phyloP scores from a whole-genome alignment of 2,113 vertebrate genomes.

The Equus przewalskii region DNA sequence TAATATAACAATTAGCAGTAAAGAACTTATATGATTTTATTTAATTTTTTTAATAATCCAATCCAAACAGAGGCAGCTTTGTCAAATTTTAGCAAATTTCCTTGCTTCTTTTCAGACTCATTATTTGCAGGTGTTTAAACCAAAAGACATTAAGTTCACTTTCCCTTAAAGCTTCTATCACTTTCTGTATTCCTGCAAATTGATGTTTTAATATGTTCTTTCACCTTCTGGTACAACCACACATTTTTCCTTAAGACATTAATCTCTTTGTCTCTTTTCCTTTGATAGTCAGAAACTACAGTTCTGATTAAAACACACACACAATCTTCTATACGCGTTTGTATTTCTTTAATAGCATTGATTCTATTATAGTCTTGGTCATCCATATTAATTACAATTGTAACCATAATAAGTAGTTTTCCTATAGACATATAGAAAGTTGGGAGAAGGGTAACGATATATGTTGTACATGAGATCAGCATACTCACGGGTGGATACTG shows the following conservation, averaged over 20 bases:
- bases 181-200: not conserved
- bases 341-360: not conserved
- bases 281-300: not conserved
- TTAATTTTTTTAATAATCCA: not conserved
- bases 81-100: slow-evolving; percentile 36
- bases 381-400: not conserved
- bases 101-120: not conserved
- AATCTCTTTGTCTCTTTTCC: not conserved
- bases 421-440: not conserved
- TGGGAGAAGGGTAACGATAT: not conserved
- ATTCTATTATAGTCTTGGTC: not conserved
- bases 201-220: not conserved
- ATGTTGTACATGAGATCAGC: not conserved
- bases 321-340: not conserved
- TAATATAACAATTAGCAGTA: not conserved
- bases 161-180: not conserved
- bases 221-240: not conserved
- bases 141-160: not conserved
- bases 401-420: not conserved
- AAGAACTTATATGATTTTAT: not conserved
- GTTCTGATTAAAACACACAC: not conserved
- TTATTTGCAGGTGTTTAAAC: not conserved
- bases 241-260: not conserved
- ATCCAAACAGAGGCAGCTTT: not conserved
- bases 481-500: not conserved